Conservation (phyloP, 2,113 vertebrate genomes). For the Misgurnus mizolepis region DNA sequence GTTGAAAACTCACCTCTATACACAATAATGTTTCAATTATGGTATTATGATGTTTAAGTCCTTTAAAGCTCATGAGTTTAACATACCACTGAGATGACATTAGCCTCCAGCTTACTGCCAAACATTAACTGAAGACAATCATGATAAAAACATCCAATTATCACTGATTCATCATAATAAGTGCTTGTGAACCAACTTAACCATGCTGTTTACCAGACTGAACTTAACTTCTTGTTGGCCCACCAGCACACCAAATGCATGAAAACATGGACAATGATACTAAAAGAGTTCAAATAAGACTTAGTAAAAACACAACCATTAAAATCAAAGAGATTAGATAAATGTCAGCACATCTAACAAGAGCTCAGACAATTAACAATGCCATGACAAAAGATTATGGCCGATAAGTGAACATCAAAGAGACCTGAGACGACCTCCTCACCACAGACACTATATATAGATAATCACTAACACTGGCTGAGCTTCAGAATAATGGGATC, state of each 20-base stretch:
- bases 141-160: background rate
- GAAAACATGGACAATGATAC: background rate
- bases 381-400: background rate
- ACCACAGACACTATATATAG: conserved; percentile 48
- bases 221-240: background rate
- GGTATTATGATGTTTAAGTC: too few species aligned
- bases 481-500: conserved; percentile 17
- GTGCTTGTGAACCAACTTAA: background rate
- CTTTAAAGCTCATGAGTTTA: too few species aligned
- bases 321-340: conserved; percentile 42
- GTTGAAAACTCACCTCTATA: too few species aligned
- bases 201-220: background rate
- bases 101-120: background rate
- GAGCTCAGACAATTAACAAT: conserved; percentile 39
- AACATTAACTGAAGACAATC: background rate
- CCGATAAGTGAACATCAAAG: conserved; percentile 45
- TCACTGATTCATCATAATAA: background rate
- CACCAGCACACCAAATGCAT: background rate
- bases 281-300: conserved; percentile 15
- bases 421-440: conserved; percentile 38
- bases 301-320: conserved; percentile 11
- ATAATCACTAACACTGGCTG: conserved; percentile 33
- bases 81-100: too few species aligned
- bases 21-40: too few species aligned
- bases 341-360: conserved; percentile 42